A percentile compares a stretch with the other conserved stretches of the same genome.
Evolutionary conservation across 2,888 invertebrate species (phyloP).

Genomic region (Tribolium freemani): DNA sequence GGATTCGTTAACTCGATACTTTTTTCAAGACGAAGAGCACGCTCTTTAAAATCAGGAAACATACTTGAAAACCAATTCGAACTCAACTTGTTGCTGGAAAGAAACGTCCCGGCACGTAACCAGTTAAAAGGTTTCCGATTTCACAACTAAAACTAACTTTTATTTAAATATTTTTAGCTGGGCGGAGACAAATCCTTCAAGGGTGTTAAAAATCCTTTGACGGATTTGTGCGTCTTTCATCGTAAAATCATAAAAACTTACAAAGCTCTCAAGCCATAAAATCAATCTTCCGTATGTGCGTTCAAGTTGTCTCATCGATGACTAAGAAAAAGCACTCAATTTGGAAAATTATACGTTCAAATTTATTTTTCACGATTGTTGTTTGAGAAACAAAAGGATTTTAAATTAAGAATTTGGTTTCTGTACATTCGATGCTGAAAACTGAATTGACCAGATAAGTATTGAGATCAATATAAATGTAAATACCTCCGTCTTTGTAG

Average conservation of each 20-base stretch:
- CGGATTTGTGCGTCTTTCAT: not conserved
- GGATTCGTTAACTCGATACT: not conserved
- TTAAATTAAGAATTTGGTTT: no score
- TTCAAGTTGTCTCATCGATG: not conserved
- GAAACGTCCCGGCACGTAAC: slow-evolving; percentile 21
- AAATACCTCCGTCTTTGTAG: slow-evolving; percentile 26
- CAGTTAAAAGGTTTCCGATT: slow-evolving; percentile 33
- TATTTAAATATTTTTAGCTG: slow-evolving; percentile 11
- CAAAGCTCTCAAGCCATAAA: not conserved
- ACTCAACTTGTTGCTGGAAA: slow-evolving; percentile 34
- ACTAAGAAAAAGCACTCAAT: not conserved
- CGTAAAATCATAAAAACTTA: not conserved
- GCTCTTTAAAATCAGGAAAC: slow-evolving; percentile 6
- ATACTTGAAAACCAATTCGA: slow-evolving; percentile 17
- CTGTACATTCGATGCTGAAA: not conserved
- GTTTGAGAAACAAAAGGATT: no score
- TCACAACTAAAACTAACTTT: not conserved
- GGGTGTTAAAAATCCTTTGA: not conserved
- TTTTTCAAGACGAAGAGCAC: not conserved
- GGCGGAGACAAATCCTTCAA: slow-evolving; percentile 5
- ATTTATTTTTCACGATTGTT: no score
- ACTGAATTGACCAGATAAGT: not conserved
- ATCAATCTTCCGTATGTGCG: not conserved
- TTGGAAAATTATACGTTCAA: not conserved
- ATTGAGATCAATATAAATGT: slow-evolving; percentile 36